These are phyloP conservation scores for Perizoma affinitatum DNA, from an alignment of 2,888 invertebrate genomes.

Conservation along the genomic window DNA sequence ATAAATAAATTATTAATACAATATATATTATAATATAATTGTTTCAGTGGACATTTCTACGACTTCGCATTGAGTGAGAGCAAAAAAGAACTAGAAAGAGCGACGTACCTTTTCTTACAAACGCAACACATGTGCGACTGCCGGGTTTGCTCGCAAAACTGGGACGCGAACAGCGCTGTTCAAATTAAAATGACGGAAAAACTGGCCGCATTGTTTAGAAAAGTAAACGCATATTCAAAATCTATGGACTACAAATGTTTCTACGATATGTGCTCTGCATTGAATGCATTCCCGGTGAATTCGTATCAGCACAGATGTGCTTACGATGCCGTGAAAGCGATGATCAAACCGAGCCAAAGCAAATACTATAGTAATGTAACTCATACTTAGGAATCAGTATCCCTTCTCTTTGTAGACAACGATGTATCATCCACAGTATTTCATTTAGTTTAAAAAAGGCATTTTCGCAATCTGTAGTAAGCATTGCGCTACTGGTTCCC, in stretches of 20 bases:
- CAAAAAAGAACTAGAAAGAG: not conserved
- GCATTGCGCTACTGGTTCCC: too few species aligned
- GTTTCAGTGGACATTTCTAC: constrained; percentile 27
- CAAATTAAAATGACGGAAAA: constrained; percentile 4
- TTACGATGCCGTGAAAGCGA: not conserved
- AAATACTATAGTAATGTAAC: not conserved
- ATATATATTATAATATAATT: not conserved
- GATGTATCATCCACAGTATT: too few species aligned
- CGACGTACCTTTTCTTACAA: not conserved
- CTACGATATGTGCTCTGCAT: not conserved
- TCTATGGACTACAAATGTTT: not conserved
- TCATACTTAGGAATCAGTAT: not conserved
- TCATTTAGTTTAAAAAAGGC: too few species aligned
- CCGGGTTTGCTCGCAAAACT: constrained; percentile 15
- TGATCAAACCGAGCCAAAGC: not conserved
- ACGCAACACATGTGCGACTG: constrained; percentile 17
- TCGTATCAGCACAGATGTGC: constrained; percentile 1
- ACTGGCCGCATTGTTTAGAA: constrained; percentile 2
- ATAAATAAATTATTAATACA: too few species aligned
- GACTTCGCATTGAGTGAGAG: not conserved
- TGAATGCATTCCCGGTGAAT: constrained; percentile 6
- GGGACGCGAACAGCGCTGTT: constrained; percentile 1
- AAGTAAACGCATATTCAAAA: not conserved
- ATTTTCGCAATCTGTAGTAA: too few species aligned
- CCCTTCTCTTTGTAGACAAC: not conserved